Evolutionary conservation across 2,888 invertebrate genomes (phyloP).

Genomic region (Euphydryas editha): DNA sequence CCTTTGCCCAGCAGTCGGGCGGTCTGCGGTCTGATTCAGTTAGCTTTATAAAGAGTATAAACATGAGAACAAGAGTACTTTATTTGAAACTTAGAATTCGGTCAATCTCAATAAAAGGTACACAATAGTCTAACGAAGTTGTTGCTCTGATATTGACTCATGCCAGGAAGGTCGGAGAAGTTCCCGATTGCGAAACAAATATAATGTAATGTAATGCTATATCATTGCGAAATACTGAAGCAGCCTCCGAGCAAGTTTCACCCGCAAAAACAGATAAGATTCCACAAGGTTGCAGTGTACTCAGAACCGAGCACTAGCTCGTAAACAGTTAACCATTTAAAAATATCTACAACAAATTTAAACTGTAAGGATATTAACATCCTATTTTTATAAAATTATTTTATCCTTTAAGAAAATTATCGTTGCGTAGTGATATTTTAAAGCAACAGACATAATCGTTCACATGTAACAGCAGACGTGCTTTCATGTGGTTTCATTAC

Average conservation of each 20-base stretch:
- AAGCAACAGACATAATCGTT: neutral
- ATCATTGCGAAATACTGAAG: constrained; percentile 28
- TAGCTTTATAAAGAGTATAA: neutral
- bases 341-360: neutral
- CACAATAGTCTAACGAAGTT: constrained; percentile 27
- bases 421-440: neutral
- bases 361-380: neutral
- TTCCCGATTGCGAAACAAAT: constrained; percentile 22
- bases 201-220: constrained; percentile 19
- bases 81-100: constrained; percentile 19
- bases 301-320: constrained; percentile 1
- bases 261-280: constrained; percentile 32
- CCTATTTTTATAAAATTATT: neutral
- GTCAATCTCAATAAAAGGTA: constrained; percentile 33
- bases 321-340: neutral
- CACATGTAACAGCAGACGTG: neutral
- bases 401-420: neutral
- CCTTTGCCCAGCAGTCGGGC: too few relatives aligned
- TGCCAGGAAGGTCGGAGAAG: constrained; percentile 3
- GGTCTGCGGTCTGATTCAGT: too few relatives aligned
- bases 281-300: constrained; percentile 31
- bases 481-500: constrained; percentile 1
- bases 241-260: constrained; percentile 37
- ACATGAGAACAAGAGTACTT: neutral
- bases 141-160: constrained; percentile 12